Evolutionary conservation across 2,888 invertebrate species (phyloP).

Genomic region (Ecliptopera silaceata): DNA sequence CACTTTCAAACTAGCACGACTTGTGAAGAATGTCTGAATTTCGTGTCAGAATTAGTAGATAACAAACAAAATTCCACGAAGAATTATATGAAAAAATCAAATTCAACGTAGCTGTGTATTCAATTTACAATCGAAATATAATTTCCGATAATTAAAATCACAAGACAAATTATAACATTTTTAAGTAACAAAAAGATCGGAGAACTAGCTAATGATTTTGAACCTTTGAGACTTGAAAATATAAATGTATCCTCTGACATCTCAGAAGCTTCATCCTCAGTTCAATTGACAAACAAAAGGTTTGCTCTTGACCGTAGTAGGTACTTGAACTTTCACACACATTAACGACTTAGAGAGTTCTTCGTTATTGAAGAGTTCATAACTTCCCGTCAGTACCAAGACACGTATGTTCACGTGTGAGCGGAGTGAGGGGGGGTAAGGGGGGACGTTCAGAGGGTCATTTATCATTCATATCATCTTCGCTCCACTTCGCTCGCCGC

Average conservation of each 20-base stretch:
- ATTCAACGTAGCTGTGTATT: no score
- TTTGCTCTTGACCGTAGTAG: slow-evolving; percentile 15
- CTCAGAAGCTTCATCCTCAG: slow-evolving; percentile 14
- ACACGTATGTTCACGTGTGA: slow-evolving; percentile 77
- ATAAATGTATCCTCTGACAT: background rate
- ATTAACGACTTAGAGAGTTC: slow-evolving; percentile 56
- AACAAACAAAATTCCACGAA: no score
- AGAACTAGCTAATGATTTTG: background rate
- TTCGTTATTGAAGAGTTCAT: slow-evolving; percentile 62
- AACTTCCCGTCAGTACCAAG: slow-evolving; percentile 63
- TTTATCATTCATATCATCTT: slow-evolving; percentile 84
- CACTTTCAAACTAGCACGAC: background rate
- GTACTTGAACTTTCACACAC: slow-evolving; percentile 35
- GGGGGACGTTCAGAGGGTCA: slow-evolving; percentile 73
- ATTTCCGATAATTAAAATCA: no score
- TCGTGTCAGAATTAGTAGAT: background rate
- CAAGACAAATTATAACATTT: no score
- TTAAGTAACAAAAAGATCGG: background rate
- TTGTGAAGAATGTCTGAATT: background rate
- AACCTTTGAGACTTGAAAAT: background rate
- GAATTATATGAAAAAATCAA: no score
- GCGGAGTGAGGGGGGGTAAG: slow-evolving; percentile 47
- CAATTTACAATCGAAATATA: no score
- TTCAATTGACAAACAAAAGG: slow-evolving; percentile 21
- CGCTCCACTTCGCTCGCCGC: slow-evolving; percentile 84